Percentiles rank a stretch among this genome's conserved stretches.
Conservation (phyloP, 37 sponge, comb jelly and placozoan species). For the Amphimedon queenslandica region DNA sequence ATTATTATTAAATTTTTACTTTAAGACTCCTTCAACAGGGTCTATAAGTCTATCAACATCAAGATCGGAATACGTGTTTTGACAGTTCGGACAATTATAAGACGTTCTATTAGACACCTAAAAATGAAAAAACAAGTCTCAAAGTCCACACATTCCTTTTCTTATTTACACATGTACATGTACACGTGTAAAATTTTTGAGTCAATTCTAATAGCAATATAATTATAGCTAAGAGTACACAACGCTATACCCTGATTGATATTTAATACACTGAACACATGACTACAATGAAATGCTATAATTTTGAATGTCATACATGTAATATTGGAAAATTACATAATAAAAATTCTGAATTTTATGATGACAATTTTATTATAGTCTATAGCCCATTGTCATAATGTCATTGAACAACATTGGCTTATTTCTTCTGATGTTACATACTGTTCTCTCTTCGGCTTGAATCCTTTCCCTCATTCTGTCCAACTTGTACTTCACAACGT, state of each 20-base stretch:
- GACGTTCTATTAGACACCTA: constrained; percentile 70
- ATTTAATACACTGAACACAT: too few species aligned
- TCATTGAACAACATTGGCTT: not conserved
- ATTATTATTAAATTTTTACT: constrained; percentile 20
- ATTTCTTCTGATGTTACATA: not conserved
- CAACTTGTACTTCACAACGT: constrained; percentile 88
- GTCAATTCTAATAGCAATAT: not conserved
- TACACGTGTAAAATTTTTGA: not conserved
- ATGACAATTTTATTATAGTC: too few species aligned
- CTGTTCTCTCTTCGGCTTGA: constrained; percentile 65
- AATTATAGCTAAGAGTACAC: too few species aligned
- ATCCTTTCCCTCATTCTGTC: constrained; percentile 77
- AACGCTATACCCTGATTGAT: too few species aligned
- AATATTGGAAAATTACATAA: too few species aligned
- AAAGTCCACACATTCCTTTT: not conserved
- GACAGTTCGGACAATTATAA: constrained; percentile 72
- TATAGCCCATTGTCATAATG: too few species aligned
- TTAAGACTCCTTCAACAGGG: constrained; percentile 46
- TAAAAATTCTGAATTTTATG: too few species aligned
- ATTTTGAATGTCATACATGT: too few species aligned
- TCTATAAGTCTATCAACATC: constrained; percentile 78
- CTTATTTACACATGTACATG: too few species aligned
- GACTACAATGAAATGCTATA: too few species aligned
- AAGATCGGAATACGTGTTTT: constrained; percentile 57
- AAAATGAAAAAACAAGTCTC: not conserved